Percentiles rank a stretch among this genome's conserved stretches.
Evolutionary conservation across 2,797 vertebrate species (phyloP).

Genomic region (Hippopotamyrus pictus): DNA sequence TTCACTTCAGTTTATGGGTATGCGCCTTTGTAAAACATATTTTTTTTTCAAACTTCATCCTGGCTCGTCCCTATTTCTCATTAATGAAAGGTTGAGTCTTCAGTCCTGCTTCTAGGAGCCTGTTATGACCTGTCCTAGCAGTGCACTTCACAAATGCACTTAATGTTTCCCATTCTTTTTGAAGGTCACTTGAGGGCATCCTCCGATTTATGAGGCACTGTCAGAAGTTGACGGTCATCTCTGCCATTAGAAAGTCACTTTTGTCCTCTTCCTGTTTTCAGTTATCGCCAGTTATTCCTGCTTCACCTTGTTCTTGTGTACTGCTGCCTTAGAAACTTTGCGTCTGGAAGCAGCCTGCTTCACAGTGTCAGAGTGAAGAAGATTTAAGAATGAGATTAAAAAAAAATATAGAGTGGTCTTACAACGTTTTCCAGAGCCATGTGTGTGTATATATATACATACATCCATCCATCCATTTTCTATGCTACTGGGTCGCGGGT

Average conservation of each 20-base stretch:
- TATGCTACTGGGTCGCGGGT: no score
- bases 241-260: neutral
- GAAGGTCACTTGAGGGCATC: neutral
- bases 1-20: neutral
- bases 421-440: neutral
- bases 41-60: neutral
- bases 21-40: neutral
- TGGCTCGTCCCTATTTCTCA: neutral
- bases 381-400: neutral
- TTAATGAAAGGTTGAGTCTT: neutral
- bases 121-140: neutral
- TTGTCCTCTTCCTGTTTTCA: neutral
- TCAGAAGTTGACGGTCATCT: neutral
- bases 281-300: neutral
- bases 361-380: neutral
- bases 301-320: neutral
- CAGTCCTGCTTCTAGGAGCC: neutral
- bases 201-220: neutral
- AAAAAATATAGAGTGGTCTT: neutral
- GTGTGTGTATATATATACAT: no score
- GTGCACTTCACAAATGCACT: neutral
- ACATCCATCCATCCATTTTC: no score
- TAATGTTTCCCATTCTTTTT: neutral
- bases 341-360: neutral
- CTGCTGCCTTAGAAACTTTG: neutral